Evolutionary conservation across 2,797 vertebrate genomes (phyloP).

Genomic region (Muraenolepis orangiensis): DNA sequence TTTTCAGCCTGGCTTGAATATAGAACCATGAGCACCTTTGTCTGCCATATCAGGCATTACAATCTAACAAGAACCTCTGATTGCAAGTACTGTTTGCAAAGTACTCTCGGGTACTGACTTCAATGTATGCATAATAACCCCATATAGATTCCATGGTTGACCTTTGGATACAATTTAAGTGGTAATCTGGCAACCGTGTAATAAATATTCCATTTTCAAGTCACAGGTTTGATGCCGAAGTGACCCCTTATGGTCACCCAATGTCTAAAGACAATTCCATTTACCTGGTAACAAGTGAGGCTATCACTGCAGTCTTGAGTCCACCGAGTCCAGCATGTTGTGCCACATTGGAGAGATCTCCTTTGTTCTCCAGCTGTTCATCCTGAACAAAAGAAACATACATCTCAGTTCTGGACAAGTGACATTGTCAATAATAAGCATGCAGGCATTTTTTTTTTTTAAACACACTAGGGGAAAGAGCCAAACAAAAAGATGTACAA

Average conservation of each 20-base stretch:
- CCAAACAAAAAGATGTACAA: not conserved
- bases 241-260: no score
- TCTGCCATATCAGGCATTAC: not conserved
- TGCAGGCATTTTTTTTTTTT: not conserved
- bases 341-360: slow-evolving; percentile 22
- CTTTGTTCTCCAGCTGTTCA: slow-evolving; percentile 42
- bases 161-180: no score
- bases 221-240: no score
- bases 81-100: no score
- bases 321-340: slow-evolving; percentile 17
- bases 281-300: not conserved
- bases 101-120: no score
- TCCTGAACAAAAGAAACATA: slow-evolving; percentile 48
- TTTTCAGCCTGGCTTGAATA: not conserved
- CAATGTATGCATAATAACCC: no score
- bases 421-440: not conserved
- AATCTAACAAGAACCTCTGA: no score
- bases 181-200: no score
- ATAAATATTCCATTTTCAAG: no score
- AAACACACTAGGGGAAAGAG: not conserved
- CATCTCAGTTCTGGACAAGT: not conserved
- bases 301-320: slow-evolving; percentile 9
- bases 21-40: not conserved
- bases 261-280: no score
- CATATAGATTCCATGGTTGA: no score